Conservation (phyloP, 2,797 vertebrate species). For the Poecile montanus region DNA sequence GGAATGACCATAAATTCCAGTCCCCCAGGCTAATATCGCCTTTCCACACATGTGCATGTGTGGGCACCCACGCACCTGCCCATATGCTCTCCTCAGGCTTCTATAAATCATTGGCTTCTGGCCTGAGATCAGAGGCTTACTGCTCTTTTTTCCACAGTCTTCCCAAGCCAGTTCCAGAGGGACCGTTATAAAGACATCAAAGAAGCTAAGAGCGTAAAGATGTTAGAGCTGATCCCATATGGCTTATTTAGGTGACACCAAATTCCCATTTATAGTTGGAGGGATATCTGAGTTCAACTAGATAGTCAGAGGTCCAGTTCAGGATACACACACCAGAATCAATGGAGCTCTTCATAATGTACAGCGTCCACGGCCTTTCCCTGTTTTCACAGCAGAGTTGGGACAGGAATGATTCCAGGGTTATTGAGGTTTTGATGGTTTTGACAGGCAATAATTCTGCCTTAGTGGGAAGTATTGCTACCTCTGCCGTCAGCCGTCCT, state of each 20-base stretch:
- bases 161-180: background rate
- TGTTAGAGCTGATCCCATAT: background rate
- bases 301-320: background rate
- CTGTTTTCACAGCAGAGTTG: background rate
- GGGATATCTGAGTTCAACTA: background rate
- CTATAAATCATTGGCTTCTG: background rate
- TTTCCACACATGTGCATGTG: background rate
- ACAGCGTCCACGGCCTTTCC: background rate
- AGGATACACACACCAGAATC: background rate
- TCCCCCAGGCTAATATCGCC: background rate
- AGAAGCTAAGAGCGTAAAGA: background rate
- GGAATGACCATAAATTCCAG: background rate
- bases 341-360: background rate
- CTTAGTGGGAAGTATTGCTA: background rate
- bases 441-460: background rate
- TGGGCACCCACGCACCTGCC: accelerated
- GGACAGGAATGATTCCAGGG: background rate
- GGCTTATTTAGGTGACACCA: background rate
- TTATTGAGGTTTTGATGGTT: background rate
- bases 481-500: background rate
- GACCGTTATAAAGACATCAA: background rate
- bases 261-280: background rate
- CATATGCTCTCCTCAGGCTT: background rate
- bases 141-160: background rate
- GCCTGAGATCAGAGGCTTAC: background rate